Evolutionary conservation across 2,113 vertebrate genomes (phyloP).

Genomic region (Neogale vison): DNA sequence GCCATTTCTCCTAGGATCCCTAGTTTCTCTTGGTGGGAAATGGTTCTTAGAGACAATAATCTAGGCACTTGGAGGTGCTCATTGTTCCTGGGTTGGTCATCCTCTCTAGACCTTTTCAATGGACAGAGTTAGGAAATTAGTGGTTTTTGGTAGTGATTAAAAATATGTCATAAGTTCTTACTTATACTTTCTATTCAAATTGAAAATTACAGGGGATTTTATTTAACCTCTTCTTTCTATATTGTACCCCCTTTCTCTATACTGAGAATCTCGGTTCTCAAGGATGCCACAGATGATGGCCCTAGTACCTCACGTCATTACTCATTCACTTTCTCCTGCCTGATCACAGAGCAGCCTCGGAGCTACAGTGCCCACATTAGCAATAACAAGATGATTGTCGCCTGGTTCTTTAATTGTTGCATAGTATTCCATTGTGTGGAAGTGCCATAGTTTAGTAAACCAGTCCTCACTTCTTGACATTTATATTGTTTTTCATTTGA

Average conservation of each 20-base stretch:
- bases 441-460: neutral
- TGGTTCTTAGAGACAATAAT: neutral
- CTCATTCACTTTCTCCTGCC: neutral
- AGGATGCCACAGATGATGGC: too few species aligned
- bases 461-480: neutral
- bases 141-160: neutral
- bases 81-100: neutral
- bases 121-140: neutral
- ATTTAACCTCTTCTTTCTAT: neutral
- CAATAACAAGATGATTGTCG: accelerated
- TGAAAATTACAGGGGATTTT: neutral
- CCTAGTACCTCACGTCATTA: neutral
- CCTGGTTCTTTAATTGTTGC: neutral
- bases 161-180: neutral
- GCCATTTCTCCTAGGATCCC: neutral
- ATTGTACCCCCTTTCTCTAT: neutral
- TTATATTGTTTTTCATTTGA: neutral
- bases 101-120: neutral
- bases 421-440: neutral
- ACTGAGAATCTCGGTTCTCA: neutral
- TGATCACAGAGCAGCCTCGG: neutral
- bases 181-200: neutral
- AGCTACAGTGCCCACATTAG: neutral
- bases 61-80: neutral
- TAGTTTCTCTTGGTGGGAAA: neutral